Percentiles rank a stretch among this genome's conserved stretches.
phyloP scores from a whole-genome alignment of 2,113 vertebrate genomes.

The Garra rufa region DNA sequence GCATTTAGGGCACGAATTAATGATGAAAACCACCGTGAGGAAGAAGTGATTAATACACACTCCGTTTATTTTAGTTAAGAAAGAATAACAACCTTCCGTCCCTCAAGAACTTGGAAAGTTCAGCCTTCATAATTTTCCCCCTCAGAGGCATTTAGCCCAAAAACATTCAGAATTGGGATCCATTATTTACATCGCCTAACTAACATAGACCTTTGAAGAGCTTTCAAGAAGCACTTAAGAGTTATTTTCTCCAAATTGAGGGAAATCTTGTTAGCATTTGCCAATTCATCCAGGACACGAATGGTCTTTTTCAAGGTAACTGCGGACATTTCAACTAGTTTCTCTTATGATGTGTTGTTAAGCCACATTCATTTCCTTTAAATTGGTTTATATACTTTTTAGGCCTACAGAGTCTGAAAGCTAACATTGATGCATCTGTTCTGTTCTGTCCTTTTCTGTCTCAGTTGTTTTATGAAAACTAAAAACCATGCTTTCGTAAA shows the following conservation, averaged over 20 bases:
- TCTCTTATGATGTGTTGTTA: constrained; percentile 17
- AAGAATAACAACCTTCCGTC: constrained; percentile 34
- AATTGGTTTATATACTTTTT: constrained; percentile 1
- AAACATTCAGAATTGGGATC: constrained; percentile 32
- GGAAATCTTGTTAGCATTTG: constrained; percentile 12
- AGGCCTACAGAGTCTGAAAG: constrained; percentile 6
- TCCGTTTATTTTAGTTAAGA: constrained; percentile 35
- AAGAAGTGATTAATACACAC: constrained; percentile 16
- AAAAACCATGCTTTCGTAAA: constrained; percentile 43
- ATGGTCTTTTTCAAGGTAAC: constrained; percentile 9
- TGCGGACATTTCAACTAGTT: not conserved
- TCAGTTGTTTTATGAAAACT: constrained; percentile 43
- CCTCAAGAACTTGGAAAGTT: constrained; percentile 24
- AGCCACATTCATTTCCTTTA: not conserved
- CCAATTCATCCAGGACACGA: constrained; percentile 23
- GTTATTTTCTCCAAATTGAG: constrained; percentile 14
- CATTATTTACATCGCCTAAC: constrained; percentile 41
- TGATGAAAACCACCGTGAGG: not conserved
- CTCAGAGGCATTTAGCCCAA: constrained; percentile 36
- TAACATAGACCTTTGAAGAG: constrained; percentile 24
- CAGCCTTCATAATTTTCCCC: constrained; percentile 4
- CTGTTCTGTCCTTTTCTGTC: not conserved
- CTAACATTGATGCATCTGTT: constrained; percentile 27
- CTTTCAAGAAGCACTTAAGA: constrained; percentile 40
- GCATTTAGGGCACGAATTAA: not conserved